Conservation (phyloP, 2,113 vertebrate species). For the Guaruba guarouba region DNA sequence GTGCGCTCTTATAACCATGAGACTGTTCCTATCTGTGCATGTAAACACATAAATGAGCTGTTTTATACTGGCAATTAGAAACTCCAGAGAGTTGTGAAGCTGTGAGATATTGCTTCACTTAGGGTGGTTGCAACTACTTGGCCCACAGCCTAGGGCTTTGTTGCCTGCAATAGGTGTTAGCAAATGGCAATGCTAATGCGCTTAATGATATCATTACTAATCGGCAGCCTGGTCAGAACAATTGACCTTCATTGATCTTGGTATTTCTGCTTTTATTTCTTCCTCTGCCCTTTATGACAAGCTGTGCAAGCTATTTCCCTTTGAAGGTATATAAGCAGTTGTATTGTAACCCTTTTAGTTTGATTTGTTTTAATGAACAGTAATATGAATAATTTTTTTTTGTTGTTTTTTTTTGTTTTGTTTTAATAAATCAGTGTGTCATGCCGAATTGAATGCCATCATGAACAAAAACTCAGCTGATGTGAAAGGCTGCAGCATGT, state of each 20-base stretch:
- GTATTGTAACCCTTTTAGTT: constrained; percentile 44
- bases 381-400: constrained; percentile 2
- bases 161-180: constrained; percentile 55
- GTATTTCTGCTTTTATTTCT: constrained; percentile 29
- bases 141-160: constrained; percentile 62
- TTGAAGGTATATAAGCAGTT: constrained; percentile 42
- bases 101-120: constrained; percentile 52
- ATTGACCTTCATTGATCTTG: constrained; percentile 53
- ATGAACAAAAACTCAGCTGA: constrained; percentile 98
- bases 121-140: constrained; percentile 47
- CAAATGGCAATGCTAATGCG: constrained; percentile 24
- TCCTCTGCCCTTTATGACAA: constrained; percentile 29
- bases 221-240: constrained; percentile 29
- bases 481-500: constrained; percentile 93
- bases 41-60: constrained; percentile 67
- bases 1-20: background rate
- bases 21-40: constrained; percentile 33
- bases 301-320: constrained; percentile 46
- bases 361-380: constrained; percentile 20
- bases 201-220: constrained; percentile 43
- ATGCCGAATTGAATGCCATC: constrained; percentile 95
- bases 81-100: constrained; percentile 63
- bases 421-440: constrained; percentile 82
- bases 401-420: background rate
- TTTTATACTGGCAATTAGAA: constrained; percentile 57